These are phyloP conservation scores for Myathropa florea DNA, from an alignment of 2,888 invertebrate genomes.

Conservation along the genomic window DNA sequence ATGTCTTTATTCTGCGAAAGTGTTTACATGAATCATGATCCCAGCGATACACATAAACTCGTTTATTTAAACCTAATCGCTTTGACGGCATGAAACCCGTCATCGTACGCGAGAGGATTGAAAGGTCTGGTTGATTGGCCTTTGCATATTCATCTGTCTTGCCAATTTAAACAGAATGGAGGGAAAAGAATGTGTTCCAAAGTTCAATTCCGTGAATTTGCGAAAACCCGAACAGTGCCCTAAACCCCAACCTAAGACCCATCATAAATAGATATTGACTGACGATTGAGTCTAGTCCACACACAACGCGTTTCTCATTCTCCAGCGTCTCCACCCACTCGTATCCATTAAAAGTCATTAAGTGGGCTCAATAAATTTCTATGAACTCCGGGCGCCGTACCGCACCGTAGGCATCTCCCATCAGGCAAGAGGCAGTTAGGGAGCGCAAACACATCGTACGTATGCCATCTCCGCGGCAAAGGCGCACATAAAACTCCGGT, in stretches of 20 bases:
- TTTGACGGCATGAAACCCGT: no score
- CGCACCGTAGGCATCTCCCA: not conserved
- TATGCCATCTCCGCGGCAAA: not conserved
- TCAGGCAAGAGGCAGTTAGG: not conserved
- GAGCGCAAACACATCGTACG: not conserved
- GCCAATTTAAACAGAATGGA: no score
- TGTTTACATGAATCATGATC: no score
- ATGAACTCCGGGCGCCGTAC: conserved; percentile 28
- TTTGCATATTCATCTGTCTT: not conserved
- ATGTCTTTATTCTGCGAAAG: no score
- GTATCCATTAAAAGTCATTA: conserved; percentile 34
- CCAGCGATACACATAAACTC: no score
- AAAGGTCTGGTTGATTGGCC: no score
- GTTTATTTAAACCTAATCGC: no score
- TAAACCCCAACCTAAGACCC: not conserved
- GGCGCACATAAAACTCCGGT: conserved; percentile 32
- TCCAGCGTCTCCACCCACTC: not conserved
- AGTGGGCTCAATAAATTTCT: conserved; percentile 48
- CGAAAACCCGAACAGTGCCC: not conserved
- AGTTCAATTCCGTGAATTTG: not conserved
- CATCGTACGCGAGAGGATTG: no score
- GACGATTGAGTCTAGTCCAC: not conserved
- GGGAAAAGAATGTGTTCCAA: no score
- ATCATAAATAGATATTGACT: not conserved
- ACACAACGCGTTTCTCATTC: not conserved